Evolutionary conservation across 2,888 invertebrate species (phyloP).

Genomic region (Meta bourneti): DNA sequence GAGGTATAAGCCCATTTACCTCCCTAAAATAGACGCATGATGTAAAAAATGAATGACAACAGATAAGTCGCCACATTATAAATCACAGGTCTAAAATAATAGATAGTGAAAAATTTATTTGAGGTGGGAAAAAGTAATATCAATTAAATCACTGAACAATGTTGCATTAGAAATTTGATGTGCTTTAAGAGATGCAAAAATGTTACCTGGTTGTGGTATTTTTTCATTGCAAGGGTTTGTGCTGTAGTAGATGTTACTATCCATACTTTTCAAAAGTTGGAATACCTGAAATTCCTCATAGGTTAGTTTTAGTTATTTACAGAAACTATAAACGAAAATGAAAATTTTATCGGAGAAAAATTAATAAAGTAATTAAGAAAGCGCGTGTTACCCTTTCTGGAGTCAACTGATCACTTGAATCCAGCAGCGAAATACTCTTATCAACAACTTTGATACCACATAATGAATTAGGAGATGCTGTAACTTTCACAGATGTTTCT

Average conservation of each 20-base stretch:
- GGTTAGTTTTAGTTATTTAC: neutral
- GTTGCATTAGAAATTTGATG: too few species aligned
- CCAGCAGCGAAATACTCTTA: slow-evolving; percentile 83
- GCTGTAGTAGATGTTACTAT: slow-evolving; percentile 44
- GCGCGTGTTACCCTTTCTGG: slow-evolving; percentile 63
- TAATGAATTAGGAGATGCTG: slow-evolving; percentile 83
- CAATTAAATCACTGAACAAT: too few species aligned
- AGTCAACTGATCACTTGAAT: slow-evolving; percentile 79
- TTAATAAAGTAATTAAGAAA: neutral
- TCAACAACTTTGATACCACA: slow-evolving; percentile 85
- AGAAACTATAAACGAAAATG: neutral
- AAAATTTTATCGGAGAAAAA: neutral
- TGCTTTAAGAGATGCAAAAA: too few species aligned
- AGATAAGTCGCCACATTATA: too few species aligned
- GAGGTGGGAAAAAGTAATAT: too few species aligned
- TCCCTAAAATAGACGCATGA: too few species aligned
- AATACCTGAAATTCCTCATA: slow-evolving; percentile 47
- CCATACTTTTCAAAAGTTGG: slow-evolving; percentile 35
- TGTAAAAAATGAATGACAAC: too few species aligned
- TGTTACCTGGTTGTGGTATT: slow-evolving; percentile 56
- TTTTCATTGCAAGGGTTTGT: slow-evolving; percentile 65
- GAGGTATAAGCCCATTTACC: too few species aligned
- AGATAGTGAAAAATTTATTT: too few species aligned
- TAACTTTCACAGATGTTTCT: slow-evolving; percentile 82
- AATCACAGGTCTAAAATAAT: too few species aligned